Evolutionary conservation across 2,888 invertebrate species (phyloP).

Genomic region (Steromphala cineraria): DNA sequence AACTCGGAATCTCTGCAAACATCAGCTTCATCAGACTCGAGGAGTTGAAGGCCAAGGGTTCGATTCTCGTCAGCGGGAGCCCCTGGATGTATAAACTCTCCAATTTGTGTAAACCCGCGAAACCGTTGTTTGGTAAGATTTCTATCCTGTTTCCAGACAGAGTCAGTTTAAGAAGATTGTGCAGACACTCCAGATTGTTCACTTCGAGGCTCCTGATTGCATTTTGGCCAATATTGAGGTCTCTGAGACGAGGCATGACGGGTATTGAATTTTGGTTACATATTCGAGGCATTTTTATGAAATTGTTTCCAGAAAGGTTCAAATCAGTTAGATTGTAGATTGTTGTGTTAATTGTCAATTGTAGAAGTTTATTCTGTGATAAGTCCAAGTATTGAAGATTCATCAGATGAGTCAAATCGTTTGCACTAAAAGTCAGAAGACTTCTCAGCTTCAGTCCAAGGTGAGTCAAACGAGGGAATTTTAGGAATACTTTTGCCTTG

Average conservation of each 20-base stretch:
- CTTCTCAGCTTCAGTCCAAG: not conserved
- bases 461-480: not conserved
- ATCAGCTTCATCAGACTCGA: not conserved
- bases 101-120: not conserved
- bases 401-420: not conserved
- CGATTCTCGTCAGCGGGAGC: not conserved
- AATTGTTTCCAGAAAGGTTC: not conserved
- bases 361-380: not conserved
- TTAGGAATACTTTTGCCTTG: not conserved
- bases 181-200: not conserved
- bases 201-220: not conserved
- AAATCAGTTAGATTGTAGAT: not conserved
- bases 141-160: not conserved
- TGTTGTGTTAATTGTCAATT: not conserved
- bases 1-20: not conserved
- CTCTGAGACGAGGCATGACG: not conserved
- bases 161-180: not conserved
- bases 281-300: not conserved
- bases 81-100: not conserved
- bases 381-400: not conserved
- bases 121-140: not conserved
- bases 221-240: not conserved
- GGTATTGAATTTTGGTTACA: not conserved
- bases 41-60: conserved; percentile 1
- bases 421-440: not conserved